A percentile compares a stretch with the other conserved stretches of the same genome.
Evolutionary conservation across 2,113 vertebrate genomes (phyloP).

Genomic region (Formicarius rufipectus): DNA sequence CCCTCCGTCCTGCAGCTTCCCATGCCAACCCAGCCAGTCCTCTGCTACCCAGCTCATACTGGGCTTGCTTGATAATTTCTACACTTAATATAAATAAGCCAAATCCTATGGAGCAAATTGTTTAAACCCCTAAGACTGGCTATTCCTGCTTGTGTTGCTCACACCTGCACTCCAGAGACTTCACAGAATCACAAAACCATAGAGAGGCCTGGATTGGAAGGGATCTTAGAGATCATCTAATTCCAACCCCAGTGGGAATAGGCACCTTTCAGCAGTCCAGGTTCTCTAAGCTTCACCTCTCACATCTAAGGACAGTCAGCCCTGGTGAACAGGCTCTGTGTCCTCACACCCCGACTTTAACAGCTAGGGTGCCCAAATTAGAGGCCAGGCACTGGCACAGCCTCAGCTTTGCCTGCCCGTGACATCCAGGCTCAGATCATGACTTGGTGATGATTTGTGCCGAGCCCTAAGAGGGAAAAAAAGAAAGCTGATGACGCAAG

Average conservation of each 20-base stretch:
- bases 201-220: neutral
- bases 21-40: rapidly evolving
- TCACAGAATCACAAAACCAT: rapidly evolving
- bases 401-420: neutral
- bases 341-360: neutral
- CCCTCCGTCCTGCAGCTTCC: neutral
- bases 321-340: rapidly evolving
- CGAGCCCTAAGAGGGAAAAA: neutral
- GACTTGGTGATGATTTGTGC: slow-evolving; percentile 4
- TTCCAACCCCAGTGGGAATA: neutral
- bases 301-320: neutral
- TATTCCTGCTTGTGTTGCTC: neutral
- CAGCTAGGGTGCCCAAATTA: neutral
- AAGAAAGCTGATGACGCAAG: neutral
- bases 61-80: neutral
- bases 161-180: rapidly evolving
- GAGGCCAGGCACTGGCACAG: neutral
- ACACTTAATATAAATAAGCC: neutral
- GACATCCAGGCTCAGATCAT: neutral
- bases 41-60: neutral
- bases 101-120: neutral
- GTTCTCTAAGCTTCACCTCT: neutral
- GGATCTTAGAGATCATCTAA: neutral
- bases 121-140: neutral
- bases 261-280: neutral